Evolutionary conservation across 2,797 vertebrate genomes (phyloP).

Genomic region (Pangasius sanitwongsei): DNA sequence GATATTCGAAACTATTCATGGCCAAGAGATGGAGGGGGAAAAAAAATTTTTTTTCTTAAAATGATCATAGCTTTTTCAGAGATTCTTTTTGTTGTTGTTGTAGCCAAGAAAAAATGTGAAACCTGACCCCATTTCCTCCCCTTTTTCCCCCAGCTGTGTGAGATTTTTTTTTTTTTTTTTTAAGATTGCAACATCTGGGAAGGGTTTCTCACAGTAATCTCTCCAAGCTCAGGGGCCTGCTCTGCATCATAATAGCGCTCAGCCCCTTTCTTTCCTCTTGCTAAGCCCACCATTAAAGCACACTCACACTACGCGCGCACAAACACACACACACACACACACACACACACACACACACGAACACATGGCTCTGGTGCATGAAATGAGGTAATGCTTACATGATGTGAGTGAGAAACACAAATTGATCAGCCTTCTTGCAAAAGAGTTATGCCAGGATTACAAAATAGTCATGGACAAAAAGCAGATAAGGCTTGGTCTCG

Average conservation of each 20-base stretch:
- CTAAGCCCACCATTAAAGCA: constrained; percentile 37
- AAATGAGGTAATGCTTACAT: constrained; percentile 59
- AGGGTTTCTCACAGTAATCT: constrained; percentile 58
- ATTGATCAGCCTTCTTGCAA: constrained; percentile 13
- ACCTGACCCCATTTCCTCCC: constrained; percentile 56
- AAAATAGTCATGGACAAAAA: constrained; percentile 26
- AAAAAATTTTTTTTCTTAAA: constrained; percentile 7
- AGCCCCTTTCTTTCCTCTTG: constrained; percentile 32
- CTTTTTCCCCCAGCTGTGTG: constrained; percentile 44
- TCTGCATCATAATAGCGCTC: constrained; percentile 53
- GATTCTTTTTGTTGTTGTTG: constrained; percentile 49
- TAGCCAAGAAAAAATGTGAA: constrained; percentile 56
- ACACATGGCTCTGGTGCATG: constrained; percentile 49
- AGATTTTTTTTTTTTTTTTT: constrained; percentile 32
- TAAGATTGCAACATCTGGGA: constrained; percentile 63
- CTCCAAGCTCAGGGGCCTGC: constrained; percentile 47
- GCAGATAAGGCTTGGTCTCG: constrained; percentile 37
- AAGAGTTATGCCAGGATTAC: constrained; percentile 14
- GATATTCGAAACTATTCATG: constrained; percentile 44
- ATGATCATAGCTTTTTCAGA: constrained; percentile 39
- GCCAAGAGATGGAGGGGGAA: neutral
- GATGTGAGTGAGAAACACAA: constrained; percentile 37
- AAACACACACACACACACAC: constrained; percentile 7
- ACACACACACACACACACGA: constrained; percentile 39
- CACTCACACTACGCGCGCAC: neutral